Base-by-base conservation (phyloP, 1,140 invertebrate species). In the Drosophila dunni region DNA sequence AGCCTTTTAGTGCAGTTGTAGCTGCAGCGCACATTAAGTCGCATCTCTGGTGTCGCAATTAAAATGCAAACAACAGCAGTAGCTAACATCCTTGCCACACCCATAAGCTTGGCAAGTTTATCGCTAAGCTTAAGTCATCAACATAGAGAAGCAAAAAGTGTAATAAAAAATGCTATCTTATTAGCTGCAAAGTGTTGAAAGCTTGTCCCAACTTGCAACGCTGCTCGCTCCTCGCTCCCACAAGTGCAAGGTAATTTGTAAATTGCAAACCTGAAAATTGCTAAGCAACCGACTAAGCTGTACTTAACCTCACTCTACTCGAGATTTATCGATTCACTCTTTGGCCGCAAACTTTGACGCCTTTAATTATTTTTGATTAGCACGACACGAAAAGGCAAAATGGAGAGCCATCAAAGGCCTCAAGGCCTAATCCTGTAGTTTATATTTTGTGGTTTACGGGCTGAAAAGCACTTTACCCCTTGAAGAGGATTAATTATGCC, bases 121-220 rank as follows among this genome's bases (percentile, higher is more conserved):
- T 70, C 48, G 53, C 74, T 64, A 70, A 46, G 46, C 46, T 69
- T 46, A 78, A 50, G 56, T 57, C 60, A 48, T 65, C 56, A 40
- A 34, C 34, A 38, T n/a, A 13, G 24, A 33, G 20, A 15, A 33
- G 40, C n/a, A 45, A 4, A 40, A 9, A 11, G 44, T 48, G 15
- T 61, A 79, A 61, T 80, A 66, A 78, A 29, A 88, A 85, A 82
- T 73, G 64, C 72, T 72, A 60, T 65, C 83, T 86, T 88, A 88
- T 86, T 88, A 86, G 82, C 82, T 79, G 82, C 68, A 79, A 86
- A 85, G 46, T 73, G 75, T 76, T 60, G 42, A 64, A 45, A 60
- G 57, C 34, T 67, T 54, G 5, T 48, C 38, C 11, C n/a, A 10
- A 15, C 17, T 20, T 20, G 7, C 24, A 50, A 29, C 24, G 24